Evolutionary conservation across 2,888 invertebrate species (phyloP).

Genomic region (Microchrysa polita): DNA sequence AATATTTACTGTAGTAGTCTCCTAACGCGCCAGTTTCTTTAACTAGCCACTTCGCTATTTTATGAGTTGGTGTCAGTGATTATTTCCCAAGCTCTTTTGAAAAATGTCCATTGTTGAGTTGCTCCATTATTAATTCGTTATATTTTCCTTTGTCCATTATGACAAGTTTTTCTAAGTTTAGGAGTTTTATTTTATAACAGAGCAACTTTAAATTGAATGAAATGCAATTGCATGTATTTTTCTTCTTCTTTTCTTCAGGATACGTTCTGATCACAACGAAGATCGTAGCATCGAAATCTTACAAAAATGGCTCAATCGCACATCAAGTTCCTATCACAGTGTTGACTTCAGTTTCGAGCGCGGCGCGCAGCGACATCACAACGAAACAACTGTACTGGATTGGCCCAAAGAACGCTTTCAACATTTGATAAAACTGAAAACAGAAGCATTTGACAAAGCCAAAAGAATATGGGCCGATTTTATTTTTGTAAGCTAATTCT

Average conservation of each 20-base stretch:
- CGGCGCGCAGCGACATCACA: slow-evolving; percentile 62
- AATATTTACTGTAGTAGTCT: too few relatives aligned
- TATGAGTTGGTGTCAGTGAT: too few relatives aligned
- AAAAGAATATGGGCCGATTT: slow-evolving; percentile 88
- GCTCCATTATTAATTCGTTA: too few relatives aligned
- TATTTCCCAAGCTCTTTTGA: too few relatives aligned
- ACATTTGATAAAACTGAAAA: slow-evolving; percentile 82
- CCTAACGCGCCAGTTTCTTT: too few relatives aligned
- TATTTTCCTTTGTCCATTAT: too few relatives aligned
- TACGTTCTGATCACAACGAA: slow-evolving; percentile 85
- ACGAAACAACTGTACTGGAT: slow-evolving; percentile 73
- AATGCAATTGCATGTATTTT: too few relatives aligned
- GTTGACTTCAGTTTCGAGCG: slow-evolving; percentile 66
- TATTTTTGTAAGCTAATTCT: slow-evolving; percentile 74
- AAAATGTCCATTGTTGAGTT: too few relatives aligned
- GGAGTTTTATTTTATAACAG: too few relatives aligned
- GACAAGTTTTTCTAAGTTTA: too few relatives aligned
- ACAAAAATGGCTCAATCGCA: slow-evolving; percentile 74
- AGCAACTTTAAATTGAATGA: too few relatives aligned
- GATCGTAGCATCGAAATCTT: slow-evolving; percentile 81
- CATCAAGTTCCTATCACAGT: slow-evolving; percentile 75
- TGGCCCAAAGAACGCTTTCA: slow-evolving; percentile 82
- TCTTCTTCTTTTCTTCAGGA: slow-evolving; percentile 68
- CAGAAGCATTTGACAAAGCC: slow-evolving; percentile 77
- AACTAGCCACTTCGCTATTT: too few relatives aligned